Conservation (phyloP, 1,140 invertebrate species). For the Campoletis sonorensis region DNA sequence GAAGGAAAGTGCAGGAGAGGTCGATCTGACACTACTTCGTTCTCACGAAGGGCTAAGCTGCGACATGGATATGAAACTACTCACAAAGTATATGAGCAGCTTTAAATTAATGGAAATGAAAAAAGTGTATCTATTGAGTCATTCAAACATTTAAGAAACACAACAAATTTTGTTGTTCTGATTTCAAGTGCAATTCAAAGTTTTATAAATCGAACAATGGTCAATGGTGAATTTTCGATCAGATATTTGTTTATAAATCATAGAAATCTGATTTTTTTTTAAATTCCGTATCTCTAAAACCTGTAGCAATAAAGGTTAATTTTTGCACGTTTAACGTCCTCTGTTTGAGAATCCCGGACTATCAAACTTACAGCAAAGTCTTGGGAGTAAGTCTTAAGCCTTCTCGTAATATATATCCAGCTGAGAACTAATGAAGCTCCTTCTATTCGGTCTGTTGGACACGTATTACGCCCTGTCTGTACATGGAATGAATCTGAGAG, state of each 20-base stretch:
- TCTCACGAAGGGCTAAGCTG: slow-evolving; percentile 18
- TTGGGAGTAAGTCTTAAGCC: not conserved
- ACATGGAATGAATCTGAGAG: slow-evolving; percentile 19
- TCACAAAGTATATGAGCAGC: not conserved
- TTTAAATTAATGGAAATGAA: not conserved
- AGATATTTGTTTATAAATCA: not conserved
- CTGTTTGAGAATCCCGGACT: not conserved
- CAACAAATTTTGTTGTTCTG: too few relatives aligned
- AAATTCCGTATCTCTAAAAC: not conserved
- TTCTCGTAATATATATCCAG: not conserved
- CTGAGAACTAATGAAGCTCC: slow-evolving; percentile 36
- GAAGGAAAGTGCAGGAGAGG: not conserved
- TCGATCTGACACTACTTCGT: not conserved
- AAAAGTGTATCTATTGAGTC: not conserved
- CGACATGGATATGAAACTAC: not conserved
- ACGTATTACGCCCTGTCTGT: slow-evolving; percentile 26
- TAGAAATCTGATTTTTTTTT: not conserved
- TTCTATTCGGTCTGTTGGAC: slow-evolving; percentile 20
- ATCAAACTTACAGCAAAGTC: slow-evolving; percentile 12
- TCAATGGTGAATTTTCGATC: too few relatives aligned
- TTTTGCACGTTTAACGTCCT: slow-evolving; percentile 1
- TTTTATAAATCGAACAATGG: too few relatives aligned
- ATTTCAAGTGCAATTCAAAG: too few relatives aligned
- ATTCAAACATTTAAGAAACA: not conserved
- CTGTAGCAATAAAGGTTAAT: slow-evolving; percentile 5